A percentile compares a stretch with the other conserved stretches of the same genome.
These are phyloP conservation scores for Atta cephalotes DNA, from an alignment of 1,140 invertebrate species.

Conservation along the genomic window DNA sequence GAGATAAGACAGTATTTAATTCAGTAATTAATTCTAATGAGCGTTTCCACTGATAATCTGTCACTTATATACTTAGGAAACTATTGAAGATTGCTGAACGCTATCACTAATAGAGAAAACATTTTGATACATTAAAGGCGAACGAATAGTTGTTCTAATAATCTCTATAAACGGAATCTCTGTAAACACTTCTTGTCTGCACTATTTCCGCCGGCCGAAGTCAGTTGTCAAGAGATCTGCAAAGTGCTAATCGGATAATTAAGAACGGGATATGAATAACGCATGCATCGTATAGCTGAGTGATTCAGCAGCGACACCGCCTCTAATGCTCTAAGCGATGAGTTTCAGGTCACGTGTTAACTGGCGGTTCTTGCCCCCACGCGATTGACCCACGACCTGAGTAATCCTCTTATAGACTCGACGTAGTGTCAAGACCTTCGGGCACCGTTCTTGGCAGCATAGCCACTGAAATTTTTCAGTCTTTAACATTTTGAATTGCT, in stretches of 20 bases:
- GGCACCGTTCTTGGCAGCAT: conserved; percentile 39
- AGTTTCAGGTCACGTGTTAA: conserved; percentile 82
- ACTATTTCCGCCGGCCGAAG: conserved; percentile 40
- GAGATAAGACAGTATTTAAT: background rate
- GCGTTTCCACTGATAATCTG: background rate
- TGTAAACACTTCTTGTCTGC: conserved; percentile 21
- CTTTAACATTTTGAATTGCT: background rate
- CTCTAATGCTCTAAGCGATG: conserved; percentile 67
- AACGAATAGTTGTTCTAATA: conserved; percentile 52
- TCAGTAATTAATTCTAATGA: conserved; percentile 3
- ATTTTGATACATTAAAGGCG: background rate
- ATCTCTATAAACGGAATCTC: conserved; percentile 39
- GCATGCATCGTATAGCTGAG: conserved; percentile 73
- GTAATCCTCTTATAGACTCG: conserved; percentile 71
- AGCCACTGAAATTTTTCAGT: conserved; percentile 40
- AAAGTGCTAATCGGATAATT: conserved; percentile 65
- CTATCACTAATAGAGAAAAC: background rate
- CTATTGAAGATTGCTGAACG: background rate
- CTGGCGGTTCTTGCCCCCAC: conserved; percentile 77
- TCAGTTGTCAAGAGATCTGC: background rate
- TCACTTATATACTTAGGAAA: background rate
- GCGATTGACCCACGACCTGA: conserved; percentile 69
- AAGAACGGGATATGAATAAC: conserved; percentile 71
- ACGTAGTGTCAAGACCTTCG: conserved; percentile 61
- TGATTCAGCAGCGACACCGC: conserved; percentile 79